These are phyloP conservation scores for Blastomussa wellsi DNA, from an alignment of 92 coral and sea anemone species.

Conservation along the genomic window DNA sequence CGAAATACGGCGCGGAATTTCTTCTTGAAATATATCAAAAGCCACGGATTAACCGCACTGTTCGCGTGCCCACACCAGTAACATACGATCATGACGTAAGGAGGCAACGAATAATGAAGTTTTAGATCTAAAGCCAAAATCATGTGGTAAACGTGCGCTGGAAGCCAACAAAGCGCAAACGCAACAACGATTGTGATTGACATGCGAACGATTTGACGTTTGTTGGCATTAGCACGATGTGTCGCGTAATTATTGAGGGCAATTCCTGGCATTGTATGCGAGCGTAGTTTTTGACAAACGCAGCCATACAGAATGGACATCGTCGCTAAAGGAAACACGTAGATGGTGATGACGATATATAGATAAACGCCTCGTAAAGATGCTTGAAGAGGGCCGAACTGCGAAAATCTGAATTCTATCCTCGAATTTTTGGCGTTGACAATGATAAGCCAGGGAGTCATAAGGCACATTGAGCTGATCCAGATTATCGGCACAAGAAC, in stretches of 20 bases:
- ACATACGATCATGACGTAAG: conserved; percentile 11
- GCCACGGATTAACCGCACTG: conserved; percentile 47
- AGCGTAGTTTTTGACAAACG: conserved; percentile 10
- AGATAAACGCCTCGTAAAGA: not conserved
- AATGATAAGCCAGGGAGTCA: conserved; percentile 24
- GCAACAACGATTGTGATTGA: conserved; percentile 18
- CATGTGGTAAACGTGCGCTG: conserved; percentile 29
- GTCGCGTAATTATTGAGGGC: not conserved
- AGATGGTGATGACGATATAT: conserved; percentile 6
- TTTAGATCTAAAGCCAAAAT: not conserved
- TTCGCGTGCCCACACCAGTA: conserved; percentile 29
- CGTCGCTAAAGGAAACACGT: conserved; percentile 2
- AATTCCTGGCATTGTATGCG: conserved; percentile 9
- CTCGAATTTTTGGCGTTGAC: not conserved
- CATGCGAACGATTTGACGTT: conserved; percentile 12
- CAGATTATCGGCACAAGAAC: conserved; percentile 16
- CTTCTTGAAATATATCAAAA: conserved; percentile 33
- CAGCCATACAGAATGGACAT: conserved; percentile 21
- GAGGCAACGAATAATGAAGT: not conserved
- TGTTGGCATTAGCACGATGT: not conserved
- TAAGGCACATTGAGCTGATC: conserved; percentile 21
- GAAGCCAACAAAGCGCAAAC: conserved; percentile 38
- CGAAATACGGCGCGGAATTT: conserved; percentile 24
- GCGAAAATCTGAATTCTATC: not conserved
- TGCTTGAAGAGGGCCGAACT: not conserved